Base-by-base conservation (phyloP, 2,797 vertebrate genomes). In the Takifugu ocellatus region DNA sequence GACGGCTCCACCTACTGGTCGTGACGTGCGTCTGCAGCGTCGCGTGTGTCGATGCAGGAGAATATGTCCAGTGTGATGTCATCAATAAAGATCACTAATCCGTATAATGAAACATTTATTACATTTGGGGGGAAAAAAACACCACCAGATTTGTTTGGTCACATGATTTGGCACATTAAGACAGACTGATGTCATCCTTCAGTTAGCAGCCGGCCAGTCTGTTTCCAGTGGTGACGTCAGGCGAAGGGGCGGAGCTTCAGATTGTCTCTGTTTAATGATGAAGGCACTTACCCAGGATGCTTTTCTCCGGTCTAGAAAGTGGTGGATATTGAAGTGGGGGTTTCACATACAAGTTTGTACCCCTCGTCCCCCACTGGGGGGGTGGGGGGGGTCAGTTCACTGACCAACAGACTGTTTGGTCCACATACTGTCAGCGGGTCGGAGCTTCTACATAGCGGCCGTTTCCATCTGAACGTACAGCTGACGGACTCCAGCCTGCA, bases 201-300 rank as follows among this genome's bases (percentile, higher is more conserved):
- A 57, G 65, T 66, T 70, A 72, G 77, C 68, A 62, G 57, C 27
- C 14, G 46, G 44, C 59, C 55, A n/a, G 49, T 63, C 54, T 63
- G 60, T 54, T 71, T 51, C 56, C 48, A 66, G 53, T 12, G 6
- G 63, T 63, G 70, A 77, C 61, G 73, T 57, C 77, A 72, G 12
- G 9, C 48, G 36, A 27, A 25, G 49, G 16, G 44, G 24, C 26
- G 52, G 63, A 44, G 60, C 66, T 81, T 77, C 54, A 77, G 68
- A 87, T 83, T 77, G 81, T 88, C 83, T 81, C 62, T 78, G 63
- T 85, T 75, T 72, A 48, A 66, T 61, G 50, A 75, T 77, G 88
- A 96, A 98, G 96, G 96, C 96, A 98, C 96, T 96, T 95, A 93
- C 90, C 92, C 91, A 84, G 65, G 93, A 92, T 78, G 87, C 91